Evolutionary conservation across 1,140 invertebrate species (phyloP).

Genomic region (Orchesella cincta): DNA sequence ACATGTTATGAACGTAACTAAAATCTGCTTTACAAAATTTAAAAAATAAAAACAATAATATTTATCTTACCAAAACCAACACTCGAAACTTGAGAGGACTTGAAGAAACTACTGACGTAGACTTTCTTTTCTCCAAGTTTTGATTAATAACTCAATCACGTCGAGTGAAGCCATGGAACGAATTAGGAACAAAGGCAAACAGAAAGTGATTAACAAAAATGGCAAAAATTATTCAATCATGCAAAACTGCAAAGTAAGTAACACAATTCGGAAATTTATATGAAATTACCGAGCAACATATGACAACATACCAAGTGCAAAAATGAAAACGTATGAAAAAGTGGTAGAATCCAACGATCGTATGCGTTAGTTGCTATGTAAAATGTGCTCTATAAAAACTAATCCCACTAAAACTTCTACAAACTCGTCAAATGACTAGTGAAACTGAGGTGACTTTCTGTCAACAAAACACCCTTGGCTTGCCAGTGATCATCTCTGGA

Average conservation of each 20-base stretch:
- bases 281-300: not conserved
- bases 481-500: not conserved
- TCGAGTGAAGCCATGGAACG: slow-evolving; percentile 20
- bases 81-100: slow-evolving; percentile 7
- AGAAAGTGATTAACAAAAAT: not conserved
- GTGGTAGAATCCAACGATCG: too few species aligned
- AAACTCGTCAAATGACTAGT: too few species aligned
- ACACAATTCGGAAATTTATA: not conserved
- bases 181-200: not conserved
- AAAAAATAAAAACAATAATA: not conserved
- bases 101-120: not conserved
- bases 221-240: too few species aligned
- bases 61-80: slow-evolving; percentile 11
- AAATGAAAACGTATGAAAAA: too few species aligned
- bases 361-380: too few species aligned
- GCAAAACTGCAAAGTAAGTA: not conserved
- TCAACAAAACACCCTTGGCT: too few species aligned
- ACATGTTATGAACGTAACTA: not conserved
- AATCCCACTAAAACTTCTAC: too few species aligned
- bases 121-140: not conserved
- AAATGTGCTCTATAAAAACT: too few species aligned
- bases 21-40: not conserved
- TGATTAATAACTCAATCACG: not conserved
- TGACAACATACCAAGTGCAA: not conserved
- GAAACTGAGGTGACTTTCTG: too few species aligned